A percentile compares a stretch with the other conserved stretches of the same genome.
These are phyloP conservation scores for Mola mola DNA, from an alignment of 2,113 vertebrate species.

Conservation along the genomic window DNA sequence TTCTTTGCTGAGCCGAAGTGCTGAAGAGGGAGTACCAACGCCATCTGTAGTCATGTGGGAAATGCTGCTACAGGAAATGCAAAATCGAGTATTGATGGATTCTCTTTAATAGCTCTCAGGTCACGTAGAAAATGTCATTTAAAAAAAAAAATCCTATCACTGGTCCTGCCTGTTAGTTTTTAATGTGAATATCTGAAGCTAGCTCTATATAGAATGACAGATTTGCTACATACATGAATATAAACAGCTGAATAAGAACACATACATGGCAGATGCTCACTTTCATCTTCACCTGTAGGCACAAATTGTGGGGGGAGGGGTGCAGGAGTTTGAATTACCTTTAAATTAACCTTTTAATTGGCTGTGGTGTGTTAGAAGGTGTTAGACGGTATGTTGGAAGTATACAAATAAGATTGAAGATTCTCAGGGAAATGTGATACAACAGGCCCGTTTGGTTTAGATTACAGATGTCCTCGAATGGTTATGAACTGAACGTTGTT, in stretches of 20 bases:
- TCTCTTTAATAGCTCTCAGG: conserved; percentile 8
- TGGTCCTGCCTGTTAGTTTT: too few species aligned
- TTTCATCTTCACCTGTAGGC: too few species aligned
- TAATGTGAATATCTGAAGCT: too few species aligned
- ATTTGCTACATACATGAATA: too few species aligned
- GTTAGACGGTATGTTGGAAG: conserved; percentile 25
- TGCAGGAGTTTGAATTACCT: too few species aligned
- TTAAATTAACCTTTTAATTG: conserved; percentile 45
- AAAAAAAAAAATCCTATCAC: too few species aligned
- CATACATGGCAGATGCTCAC: too few species aligned
- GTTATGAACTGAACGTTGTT: too few species aligned
- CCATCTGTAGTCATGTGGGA: conserved; percentile 29
- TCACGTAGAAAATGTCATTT: background rate
- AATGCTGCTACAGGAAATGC: conserved; percentile 45
- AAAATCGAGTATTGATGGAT: conserved; percentile 38
- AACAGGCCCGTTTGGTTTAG: too few species aligned
- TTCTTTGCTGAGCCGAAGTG: background rate
- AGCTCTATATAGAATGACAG: too few species aligned
- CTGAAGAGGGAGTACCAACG: conserved; percentile 4
- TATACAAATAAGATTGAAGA: conserved; percentile 19
- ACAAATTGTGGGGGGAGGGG: background rate
- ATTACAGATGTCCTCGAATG: too few species aligned
- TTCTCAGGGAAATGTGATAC: background rate
- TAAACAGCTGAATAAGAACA: too few species aligned
- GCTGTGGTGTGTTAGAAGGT: conserved; percentile 4